phyloP scores from a whole-genome alignment of 53 echinoderm and acorn worm genomes.

The Crossaster papposus region DNA sequence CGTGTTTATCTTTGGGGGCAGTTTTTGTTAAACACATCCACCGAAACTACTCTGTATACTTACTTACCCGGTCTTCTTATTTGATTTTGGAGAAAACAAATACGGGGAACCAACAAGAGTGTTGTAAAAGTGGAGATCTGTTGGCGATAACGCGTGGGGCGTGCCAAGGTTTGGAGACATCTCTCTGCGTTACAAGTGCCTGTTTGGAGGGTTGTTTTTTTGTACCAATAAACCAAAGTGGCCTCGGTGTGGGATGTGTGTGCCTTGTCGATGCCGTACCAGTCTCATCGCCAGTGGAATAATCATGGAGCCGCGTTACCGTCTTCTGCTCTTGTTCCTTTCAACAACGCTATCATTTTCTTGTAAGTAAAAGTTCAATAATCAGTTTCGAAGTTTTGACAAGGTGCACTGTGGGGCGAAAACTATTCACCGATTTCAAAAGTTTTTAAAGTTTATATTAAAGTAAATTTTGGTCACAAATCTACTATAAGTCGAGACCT shows the following conservation, averaged over 20 bases:
- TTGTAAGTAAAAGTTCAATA: slow-evolving; percentile 17
- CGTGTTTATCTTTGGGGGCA: not conserved
- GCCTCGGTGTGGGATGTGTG: not conserved
- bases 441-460: too few relatives aligned
- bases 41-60: too few relatives aligned
- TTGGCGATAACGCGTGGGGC: not conserved
- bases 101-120: not conserved
- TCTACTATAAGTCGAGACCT: too few relatives aligned
- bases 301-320: slow-evolving; percentile 6
- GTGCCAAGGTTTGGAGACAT: not conserved
- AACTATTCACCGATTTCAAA: too few relatives aligned
- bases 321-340: not conserved
- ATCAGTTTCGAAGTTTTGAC: too few relatives aligned
- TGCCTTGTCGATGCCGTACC: not conserved
- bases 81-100: not conserved
- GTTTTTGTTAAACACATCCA: too few relatives aligned
- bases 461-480: too few relatives aligned
- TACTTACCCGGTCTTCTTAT: not conserved
- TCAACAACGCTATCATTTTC: not conserved
- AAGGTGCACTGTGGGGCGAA: too few relatives aligned
- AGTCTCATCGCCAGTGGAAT: not conserved
- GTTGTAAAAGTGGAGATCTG: slow-evolving; percentile 29
- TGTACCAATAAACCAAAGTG: not conserved
- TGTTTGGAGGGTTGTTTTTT: not conserved
- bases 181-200: not conserved